Conservation (phyloP, 2,797 vertebrate species). For the Oryzias sinensis region DNA sequence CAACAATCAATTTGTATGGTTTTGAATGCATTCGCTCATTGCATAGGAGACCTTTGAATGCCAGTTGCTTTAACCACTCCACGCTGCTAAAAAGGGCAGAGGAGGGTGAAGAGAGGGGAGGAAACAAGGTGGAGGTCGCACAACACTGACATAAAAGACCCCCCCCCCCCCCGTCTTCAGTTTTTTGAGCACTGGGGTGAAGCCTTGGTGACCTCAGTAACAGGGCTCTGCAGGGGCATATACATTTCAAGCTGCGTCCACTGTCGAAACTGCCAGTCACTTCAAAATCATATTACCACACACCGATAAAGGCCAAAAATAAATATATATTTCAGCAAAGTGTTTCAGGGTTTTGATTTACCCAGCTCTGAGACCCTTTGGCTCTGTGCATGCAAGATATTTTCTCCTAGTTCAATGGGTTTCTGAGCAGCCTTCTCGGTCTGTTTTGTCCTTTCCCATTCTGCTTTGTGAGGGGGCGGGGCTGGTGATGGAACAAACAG, state of each 20-base stretch:
- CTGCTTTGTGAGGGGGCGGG: constrained; percentile 37
- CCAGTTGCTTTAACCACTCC: constrained; percentile 29
- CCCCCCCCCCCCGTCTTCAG: constrained; percentile 50
- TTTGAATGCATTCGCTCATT: constrained; percentile 31
- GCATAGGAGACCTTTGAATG: constrained; percentile 35
- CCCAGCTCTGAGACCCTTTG: constrained; percentile 4
- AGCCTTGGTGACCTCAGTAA: constrained; percentile 53
- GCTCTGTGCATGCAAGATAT: neutral
- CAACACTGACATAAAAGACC: constrained; percentile 51
- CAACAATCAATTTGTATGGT: constrained; percentile 11
- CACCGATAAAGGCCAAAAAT: constrained; percentile 41
- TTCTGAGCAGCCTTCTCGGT: constrained; percentile 15
- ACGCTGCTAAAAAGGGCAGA: constrained; percentile 18
- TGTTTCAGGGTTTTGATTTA: constrained; percentile 24
- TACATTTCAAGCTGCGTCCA: constrained; percentile 55
- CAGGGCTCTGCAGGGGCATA: constrained; percentile 55
- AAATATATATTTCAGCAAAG: constrained; percentile 38
- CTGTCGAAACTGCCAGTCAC: constrained; percentile 67
- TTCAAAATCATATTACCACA: constrained; percentile 26
- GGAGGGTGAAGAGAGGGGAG: constrained; percentile 28
- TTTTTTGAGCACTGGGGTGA: constrained; percentile 29
- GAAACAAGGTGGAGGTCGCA: constrained; percentile 47
- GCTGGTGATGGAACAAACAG: constrained; percentile 64
- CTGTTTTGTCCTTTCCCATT: constrained; percentile 40
- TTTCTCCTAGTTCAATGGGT: constrained; percentile 7